These are phyloP conservation scores for Baccha elongata DNA, from an alignment of 2,888 invertebrate genomes.

Conservation along the genomic window DNA sequence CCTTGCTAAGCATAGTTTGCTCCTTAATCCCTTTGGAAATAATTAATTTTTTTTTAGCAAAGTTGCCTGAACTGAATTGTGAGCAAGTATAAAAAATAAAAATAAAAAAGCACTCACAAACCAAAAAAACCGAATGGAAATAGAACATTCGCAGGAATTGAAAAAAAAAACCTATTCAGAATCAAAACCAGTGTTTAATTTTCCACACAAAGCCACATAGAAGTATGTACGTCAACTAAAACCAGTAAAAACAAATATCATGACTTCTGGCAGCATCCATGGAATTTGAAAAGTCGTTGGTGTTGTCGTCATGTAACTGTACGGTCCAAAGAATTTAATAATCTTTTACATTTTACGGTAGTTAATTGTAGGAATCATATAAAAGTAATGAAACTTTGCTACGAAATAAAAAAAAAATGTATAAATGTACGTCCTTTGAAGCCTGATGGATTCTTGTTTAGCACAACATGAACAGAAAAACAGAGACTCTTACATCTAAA, in stretches of 20 bases:
- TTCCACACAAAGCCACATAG: not conserved
- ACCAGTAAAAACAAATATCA: not conserved
- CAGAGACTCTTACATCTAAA: not conserved
- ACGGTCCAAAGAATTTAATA: slow-evolving; percentile 53
- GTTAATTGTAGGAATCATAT: slow-evolving; percentile 47
- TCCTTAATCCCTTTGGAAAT: slow-evolving; percentile 42
- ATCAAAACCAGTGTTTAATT: slow-evolving; percentile 35
- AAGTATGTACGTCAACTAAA: not conserved
- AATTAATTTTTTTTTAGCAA: slow-evolving; percentile 53
- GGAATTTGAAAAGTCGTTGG: slow-evolving; percentile 7
- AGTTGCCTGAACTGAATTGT: no score
- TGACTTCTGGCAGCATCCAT: not conserved
- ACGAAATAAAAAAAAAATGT: no score
- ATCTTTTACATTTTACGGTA: slow-evolving; percentile 44
- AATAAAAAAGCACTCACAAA: not conserved
- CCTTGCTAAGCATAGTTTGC: slow-evolving; percentile 20
- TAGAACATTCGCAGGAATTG: slow-evolving; percentile 5
- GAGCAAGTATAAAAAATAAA: slow-evolving; percentile 27
- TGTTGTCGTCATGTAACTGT: slow-evolving; percentile 37
- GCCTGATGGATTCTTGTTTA: slow-evolving; percentile 1
- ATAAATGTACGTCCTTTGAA: no score
- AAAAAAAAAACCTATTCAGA: slow-evolving; percentile 23
- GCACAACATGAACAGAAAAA: not conserved
- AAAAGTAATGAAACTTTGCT: slow-evolving; percentile 26
- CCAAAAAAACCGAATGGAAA: not conserved